Percentiles rank a stretch among this genome's conserved stretches.
phyloP scores from a whole-genome alignment of 2,113 vertebrate species.

The Gymnorhina tibicen region DNA sequence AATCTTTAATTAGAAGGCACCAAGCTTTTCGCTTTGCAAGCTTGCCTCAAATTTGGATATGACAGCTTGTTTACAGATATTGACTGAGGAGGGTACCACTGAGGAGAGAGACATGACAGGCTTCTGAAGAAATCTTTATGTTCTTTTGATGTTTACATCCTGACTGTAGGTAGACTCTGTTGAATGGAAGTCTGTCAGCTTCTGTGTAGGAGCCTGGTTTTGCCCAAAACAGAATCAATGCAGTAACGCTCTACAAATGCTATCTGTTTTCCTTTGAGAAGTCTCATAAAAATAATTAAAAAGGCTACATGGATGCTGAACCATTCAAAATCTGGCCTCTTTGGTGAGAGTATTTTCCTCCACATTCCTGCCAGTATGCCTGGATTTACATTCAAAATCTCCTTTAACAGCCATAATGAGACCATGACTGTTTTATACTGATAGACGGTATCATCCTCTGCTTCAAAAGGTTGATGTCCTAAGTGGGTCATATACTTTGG shows the following conservation, averaged over 20 bases:
- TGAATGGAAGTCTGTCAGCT: not conserved
- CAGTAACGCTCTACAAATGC: not conserved
- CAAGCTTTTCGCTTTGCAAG: not conserved
- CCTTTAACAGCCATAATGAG: not conserved
- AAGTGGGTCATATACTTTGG: not conserved
- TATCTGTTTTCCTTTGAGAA: not conserved
- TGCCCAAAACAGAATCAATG: not conserved
- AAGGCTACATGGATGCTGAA: not conserved
- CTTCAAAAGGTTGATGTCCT: not conserved
- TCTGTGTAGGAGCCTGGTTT: not conserved
- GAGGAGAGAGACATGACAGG: not conserved
- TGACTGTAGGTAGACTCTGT: not conserved
- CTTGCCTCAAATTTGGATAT: not conserved
- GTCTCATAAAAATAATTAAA: not conserved
- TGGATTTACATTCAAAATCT: conserved; percentile 1
- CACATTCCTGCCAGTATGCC: not conserved
- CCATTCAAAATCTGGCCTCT: not conserved
- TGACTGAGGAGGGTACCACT: not conserved
- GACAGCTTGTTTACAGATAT: not conserved
- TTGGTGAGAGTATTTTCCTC: not conserved
- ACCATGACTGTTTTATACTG: not conserved
- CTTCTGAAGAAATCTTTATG: not conserved
- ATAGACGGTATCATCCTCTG: not conserved
- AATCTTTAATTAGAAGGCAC: conserved; percentile 16
- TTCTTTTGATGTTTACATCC: not conserved